Evolutionary conservation across 2,888 invertebrate genomes (phyloP).

Genomic region (Alsophila aescularia): DNA sequence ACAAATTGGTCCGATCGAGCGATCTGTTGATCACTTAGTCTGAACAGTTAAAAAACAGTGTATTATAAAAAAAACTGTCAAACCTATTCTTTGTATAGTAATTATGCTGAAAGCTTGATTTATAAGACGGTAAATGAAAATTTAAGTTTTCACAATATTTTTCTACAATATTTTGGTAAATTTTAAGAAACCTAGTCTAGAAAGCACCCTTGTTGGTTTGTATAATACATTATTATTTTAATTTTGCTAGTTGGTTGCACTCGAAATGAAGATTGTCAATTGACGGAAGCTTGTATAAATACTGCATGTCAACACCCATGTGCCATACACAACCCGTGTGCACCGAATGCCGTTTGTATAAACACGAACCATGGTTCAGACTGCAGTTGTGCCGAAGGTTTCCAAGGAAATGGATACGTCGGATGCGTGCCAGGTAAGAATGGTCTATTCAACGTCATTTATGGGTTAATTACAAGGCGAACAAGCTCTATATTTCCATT

Average conservation of each 20-base stretch:
- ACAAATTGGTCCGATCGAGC: too few species aligned
- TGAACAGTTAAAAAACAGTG: too few species aligned
- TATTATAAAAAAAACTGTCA: too few species aligned
- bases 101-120: too few species aligned
- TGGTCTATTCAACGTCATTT: neutral
- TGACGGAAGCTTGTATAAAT: conserved; percentile 94
- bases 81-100: too few species aligned
- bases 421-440: conserved; percentile 90
- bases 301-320: conserved; percentile 94
- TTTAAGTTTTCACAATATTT: neutral
- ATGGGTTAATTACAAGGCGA: neutral
- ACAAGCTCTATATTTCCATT: neutral
- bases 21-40: too few species aligned
- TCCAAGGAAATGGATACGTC: conserved; percentile 93
- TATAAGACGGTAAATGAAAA: too few species aligned
- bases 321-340: conserved; percentile 93
- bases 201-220: conserved; percentile 27
- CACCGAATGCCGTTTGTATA: conserved; percentile 92
- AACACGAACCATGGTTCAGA: conserved; percentile 94
- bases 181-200: neutral
- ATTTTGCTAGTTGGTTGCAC: conserved; percentile 91
- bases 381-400: conserved; percentile 93
- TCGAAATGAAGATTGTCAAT: conserved; percentile 92
- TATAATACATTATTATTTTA: conserved; percentile 48
- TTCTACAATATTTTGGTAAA: too few species aligned